These are phyloP conservation scores for Camptogramma bilineatum DNA, from an alignment of 2,888 invertebrate genomes.

Conservation along the genomic window DNA sequence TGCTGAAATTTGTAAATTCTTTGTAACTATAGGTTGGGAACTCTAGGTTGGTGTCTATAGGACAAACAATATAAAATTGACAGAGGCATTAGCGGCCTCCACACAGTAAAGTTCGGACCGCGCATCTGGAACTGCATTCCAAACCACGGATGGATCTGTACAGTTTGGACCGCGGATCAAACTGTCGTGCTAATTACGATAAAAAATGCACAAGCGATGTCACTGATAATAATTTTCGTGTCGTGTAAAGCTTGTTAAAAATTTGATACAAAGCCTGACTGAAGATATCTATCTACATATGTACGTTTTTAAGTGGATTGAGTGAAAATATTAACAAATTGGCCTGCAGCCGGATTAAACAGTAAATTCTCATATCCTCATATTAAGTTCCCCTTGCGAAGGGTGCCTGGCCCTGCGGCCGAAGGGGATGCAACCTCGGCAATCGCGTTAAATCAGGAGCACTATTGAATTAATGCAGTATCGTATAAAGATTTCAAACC, in stretches of 20 bases:
- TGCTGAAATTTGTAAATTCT: too few species aligned
- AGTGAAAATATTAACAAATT: constrained; percentile 85
- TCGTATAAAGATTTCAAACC: constrained; percentile 52
- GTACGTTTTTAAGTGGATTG: constrained; percentile 81
- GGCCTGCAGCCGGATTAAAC: constrained; percentile 83
- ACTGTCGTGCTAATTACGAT: too few species aligned
- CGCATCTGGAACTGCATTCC: too few species aligned
- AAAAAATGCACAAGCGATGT: neutral
- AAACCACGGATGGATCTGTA: too few species aligned
- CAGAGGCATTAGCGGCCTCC: too few species aligned
- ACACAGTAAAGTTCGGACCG: too few species aligned
- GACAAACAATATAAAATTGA: too few species aligned
- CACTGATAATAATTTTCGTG: neutral
- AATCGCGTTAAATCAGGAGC: constrained; percentile 82
- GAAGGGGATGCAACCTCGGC: constrained; percentile 80
- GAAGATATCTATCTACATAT: constrained; percentile 45
- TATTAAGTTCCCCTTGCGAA: constrained; percentile 81
- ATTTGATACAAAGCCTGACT: neutral
- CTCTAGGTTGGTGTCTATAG: too few species aligned
- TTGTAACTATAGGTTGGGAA: too few species aligned
- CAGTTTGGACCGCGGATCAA: too few species aligned
- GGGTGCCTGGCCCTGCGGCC: constrained; percentile 72
- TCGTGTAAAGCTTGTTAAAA: neutral
- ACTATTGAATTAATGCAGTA: constrained; percentile 77
- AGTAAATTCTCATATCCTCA: constrained; percentile 85